Conservation (phyloP, 2,888 invertebrate species). For the Leptura quadrifasciata region DNA sequence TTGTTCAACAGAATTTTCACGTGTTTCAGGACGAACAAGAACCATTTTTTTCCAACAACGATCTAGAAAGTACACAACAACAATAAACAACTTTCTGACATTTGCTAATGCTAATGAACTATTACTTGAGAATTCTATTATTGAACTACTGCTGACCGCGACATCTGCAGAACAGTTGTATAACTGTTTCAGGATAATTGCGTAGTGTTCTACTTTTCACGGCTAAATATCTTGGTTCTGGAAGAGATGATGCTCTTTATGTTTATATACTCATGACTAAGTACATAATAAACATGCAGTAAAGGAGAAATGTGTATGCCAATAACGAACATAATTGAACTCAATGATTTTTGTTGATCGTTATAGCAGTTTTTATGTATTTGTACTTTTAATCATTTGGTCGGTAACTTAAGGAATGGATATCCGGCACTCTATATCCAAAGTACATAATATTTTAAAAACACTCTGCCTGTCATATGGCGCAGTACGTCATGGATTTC, state of each 20-base stretch:
- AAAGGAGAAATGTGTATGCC: neutral
- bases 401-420: neutral
- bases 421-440: neutral
- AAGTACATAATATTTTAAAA: neutral
- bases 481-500: too few relatives aligned
- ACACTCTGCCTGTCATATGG: too few relatives aligned
- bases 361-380: neutral
- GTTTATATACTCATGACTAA: too few relatives aligned
- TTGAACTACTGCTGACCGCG: neutral
- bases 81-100: conserved; percentile 6
- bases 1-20: conserved; percentile 25
- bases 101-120: neutral
- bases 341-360: neutral
- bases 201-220: neutral
- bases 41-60: conserved; percentile 55
- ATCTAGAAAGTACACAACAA: neutral
- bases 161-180: neutral
- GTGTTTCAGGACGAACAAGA: conserved; percentile 59
- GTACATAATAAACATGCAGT: too few relatives aligned
- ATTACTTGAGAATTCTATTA: neutral
- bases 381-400: neutral
- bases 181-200: neutral
- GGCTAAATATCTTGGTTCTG: neutral
- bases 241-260: neutral
- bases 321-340: neutral